phyloP scores from a whole-genome alignment of 2,797 vertebrate species.

The Eurystomus glaucurus region DNA sequence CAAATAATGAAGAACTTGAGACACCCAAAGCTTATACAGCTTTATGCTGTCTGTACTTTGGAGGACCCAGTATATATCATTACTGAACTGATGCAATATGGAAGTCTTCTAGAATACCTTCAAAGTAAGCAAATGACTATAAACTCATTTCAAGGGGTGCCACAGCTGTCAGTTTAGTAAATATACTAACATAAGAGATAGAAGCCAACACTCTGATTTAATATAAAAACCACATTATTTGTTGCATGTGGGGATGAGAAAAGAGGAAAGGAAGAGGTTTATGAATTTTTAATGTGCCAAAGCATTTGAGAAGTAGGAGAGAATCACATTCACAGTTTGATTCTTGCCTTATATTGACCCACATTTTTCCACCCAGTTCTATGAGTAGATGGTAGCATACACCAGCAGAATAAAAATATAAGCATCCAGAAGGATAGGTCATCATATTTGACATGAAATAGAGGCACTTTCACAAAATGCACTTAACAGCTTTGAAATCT shows the following conservation, averaged over 20 bases:
- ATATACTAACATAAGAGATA: background rate
- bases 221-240: conserved; percentile 10
- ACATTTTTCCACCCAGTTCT: background rate
- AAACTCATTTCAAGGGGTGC: conserved; percentile 51
- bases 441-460: conserved; percentile 39
- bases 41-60: conserved; percentile 95
- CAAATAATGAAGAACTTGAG: conserved; percentile 95
- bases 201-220: background rate
- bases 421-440: background rate
- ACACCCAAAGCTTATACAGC: conserved; percentile 95
- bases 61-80: conserved; percentile 98
- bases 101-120: conserved; percentile 94
- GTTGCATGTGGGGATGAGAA: background rate
- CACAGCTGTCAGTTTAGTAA: conserved; percentile 56
- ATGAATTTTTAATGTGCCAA: background rate
- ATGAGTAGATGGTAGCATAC: background rate
- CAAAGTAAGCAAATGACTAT: conserved; percentile 88
- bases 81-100: conserved; percentile 96
- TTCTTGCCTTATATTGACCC: background rate
- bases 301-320: background rate
- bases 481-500: conserved; percentile 53
- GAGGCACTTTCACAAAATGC: conserved; percentile 23
- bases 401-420: background rate
- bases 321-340: background rate
- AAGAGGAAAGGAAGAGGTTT: background rate